Evolutionary conservation across 1,140 invertebrate genomes (phyloP), one percentile per base, ranked within the genome.

Genomic region (Ceratina australensis): DNA sequence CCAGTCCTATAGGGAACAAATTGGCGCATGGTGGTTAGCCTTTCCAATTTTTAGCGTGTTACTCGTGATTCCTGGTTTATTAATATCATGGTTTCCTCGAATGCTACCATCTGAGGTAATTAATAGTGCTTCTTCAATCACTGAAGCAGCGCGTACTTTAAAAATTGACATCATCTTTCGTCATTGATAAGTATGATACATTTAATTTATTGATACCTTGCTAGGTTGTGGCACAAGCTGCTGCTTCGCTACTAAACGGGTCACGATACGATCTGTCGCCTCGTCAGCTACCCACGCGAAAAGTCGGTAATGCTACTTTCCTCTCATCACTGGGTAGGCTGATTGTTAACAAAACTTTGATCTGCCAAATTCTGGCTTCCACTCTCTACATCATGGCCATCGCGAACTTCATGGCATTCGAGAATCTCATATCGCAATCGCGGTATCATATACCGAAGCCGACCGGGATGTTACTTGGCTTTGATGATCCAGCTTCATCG

Each of bases 391-490:
- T 93, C 73, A 93, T 93, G 71, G 94, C 93, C 1, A 61, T 94
- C 12, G 75, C 93, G 2, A 95, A 95, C 87, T 95, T 94, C 71
- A 81, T 88, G 2, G 81, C 89, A 12, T 93, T 93, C 68, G 94
- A 95, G 88, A 92, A 94, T 77, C 89, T 92, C 24, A 94, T 94
- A 79, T 88, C 94, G 71, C 93, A 95, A 84, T 93, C 94, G 1
- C 92, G 93, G 79, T 94, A 94, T 90, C 94, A 94, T 68, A 88
- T 93, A 54, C 93, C 94, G 13, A 93, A 90, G 64, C 94, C 93
- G 47, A 93, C 92, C 60, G 93, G 93, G 47, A 79, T 86, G 69
- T 57, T 91, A 1, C 69, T 90, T 52, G 94, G 94, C 22, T 93
- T 94, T 20, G 89, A 87, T 2, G 94, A 95, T 87, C 93, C 94